Evolutionary conservation across 2,888 invertebrate species (phyloP).

Genomic region (Pollenia angustigena): DNA sequence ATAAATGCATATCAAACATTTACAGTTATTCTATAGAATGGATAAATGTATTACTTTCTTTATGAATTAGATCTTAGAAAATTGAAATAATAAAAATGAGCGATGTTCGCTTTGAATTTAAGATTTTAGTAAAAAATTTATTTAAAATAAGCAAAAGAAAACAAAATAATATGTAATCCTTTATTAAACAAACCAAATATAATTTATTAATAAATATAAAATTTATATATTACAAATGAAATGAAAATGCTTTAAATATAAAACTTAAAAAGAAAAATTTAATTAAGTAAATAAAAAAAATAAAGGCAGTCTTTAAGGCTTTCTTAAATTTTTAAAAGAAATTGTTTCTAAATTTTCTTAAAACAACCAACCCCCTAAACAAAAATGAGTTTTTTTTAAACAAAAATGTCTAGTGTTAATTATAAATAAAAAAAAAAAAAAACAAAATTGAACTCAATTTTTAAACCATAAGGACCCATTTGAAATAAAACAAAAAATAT

Average conservation of each 20-base stretch:
- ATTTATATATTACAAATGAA: constrained; percentile 47
- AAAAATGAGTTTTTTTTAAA: not conserved
- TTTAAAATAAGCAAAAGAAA: constrained; percentile 50
- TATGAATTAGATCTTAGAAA: constrained; percentile 57
- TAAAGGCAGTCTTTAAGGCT: constrained; percentile 58
- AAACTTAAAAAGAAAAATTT: constrained; percentile 24
- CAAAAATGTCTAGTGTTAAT: constrained; percentile 35
- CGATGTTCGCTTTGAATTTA: constrained; percentile 81
- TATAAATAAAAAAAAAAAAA: constrained; percentile 9
- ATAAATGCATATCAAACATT: constrained; percentile 64
- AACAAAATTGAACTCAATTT: constrained; percentile 54
- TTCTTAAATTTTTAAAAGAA: constrained; percentile 46
- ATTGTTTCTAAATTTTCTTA: not conserved
- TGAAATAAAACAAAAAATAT: constrained; percentile 39
- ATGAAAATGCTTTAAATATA: constrained; percentile 55
- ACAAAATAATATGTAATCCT: constrained; percentile 61
- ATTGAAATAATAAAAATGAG: constrained; percentile 74
- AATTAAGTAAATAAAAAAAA: constrained; percentile 22
- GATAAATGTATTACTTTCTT: constrained; percentile 66
- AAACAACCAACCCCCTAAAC: no score
- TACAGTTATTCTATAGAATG: constrained; percentile 19
- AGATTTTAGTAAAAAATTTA: constrained; percentile 50
- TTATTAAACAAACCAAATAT: constrained; percentile 58
- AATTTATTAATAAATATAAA: constrained; percentile 36
- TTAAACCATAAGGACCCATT: constrained; percentile 65